Evolutionary conservation across 2,888 invertebrate genomes (phyloP).

Genomic region (Dascillus cervinus): DNA sequence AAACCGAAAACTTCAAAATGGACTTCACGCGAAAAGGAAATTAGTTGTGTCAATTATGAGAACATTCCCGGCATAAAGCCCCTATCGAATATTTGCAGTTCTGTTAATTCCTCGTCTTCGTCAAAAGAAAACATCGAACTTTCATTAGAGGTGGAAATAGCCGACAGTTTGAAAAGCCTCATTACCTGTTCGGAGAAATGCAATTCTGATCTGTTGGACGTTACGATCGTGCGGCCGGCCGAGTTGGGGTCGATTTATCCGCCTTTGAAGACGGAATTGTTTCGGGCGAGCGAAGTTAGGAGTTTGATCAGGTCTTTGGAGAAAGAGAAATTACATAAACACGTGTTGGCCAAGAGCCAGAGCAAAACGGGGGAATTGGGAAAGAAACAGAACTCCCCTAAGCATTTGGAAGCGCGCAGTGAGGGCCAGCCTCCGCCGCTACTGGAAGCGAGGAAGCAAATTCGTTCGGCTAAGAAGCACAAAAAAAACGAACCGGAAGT

Average conservation of each 20-base stretch:
- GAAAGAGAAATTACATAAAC: constrained; percentile 17
- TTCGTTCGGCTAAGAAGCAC: too few species aligned
- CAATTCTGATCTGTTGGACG: constrained; percentile 31
- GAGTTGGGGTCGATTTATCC: constrained; percentile 14
- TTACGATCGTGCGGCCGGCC: constrained; percentile 34
- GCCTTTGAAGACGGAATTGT: not conserved
- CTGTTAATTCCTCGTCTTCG: too few species aligned
- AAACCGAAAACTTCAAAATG: not conserved
- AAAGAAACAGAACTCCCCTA: too few species aligned
- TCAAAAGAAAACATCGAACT: constrained; percentile 23
- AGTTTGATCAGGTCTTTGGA: constrained; percentile 29
- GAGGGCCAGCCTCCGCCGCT: too few species aligned
- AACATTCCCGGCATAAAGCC: not conserved
- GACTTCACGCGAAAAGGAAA: constrained; percentile 8
- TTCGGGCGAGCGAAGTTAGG: constrained; percentile 17
- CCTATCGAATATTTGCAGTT: constrained; percentile 1
- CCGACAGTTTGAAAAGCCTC: constrained; percentile 30
- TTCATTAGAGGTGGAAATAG: constrained; percentile 35
- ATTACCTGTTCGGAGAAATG: constrained; percentile 28
- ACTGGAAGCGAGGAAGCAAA: too few species aligned
- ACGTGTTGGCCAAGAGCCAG: not conserved
- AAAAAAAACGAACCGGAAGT: too few species aligned
- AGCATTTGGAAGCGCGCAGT: not conserved
- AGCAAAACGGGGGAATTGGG: too few species aligned
- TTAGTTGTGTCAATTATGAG: constrained; percentile 9